Evolutionary conservation across 53 echinoderm and acorn worm species (phyloP).

Genomic region (Zoroaster sp.): DNA sequence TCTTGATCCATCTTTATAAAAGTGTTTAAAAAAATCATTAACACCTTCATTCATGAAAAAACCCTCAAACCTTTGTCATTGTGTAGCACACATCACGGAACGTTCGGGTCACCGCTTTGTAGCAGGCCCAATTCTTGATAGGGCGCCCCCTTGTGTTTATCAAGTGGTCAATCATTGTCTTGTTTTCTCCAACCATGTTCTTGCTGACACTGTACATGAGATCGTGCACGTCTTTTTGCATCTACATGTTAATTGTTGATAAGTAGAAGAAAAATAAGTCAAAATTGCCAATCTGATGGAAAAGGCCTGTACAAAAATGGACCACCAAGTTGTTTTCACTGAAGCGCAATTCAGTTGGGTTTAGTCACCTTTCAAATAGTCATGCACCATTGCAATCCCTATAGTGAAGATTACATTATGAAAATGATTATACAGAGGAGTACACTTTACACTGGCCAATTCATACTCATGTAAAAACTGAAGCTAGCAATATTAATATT

Average conservation of each 20-base stretch:
- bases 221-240: not conserved
- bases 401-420: no score
- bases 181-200: not conserved
- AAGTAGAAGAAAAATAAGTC: no score
- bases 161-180: not conserved
- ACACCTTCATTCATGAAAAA: no score
- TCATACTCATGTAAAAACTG: no score
- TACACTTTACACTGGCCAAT: no score
- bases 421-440: no score
- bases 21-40: not conserved
- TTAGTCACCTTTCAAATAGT: no score
- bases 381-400: no score
- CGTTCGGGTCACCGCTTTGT: not conserved
- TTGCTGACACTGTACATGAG: not conserved
- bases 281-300: not conserved
- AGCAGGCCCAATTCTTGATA: slow-evolving; percentile 57
- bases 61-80: slow-evolving; percentile 43
- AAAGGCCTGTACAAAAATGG: not conserved
- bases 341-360: no score
- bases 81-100: slow-evolving; percentile 38
- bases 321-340: no score
- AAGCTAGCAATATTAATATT: no score
- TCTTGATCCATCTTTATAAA: not conserved
- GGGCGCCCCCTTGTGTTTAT: not conserved
- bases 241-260: no score